phyloP scores from a whole-genome alignment of 2,797 vertebrate species.

The Anabacerthia variegaticeps region DNA sequence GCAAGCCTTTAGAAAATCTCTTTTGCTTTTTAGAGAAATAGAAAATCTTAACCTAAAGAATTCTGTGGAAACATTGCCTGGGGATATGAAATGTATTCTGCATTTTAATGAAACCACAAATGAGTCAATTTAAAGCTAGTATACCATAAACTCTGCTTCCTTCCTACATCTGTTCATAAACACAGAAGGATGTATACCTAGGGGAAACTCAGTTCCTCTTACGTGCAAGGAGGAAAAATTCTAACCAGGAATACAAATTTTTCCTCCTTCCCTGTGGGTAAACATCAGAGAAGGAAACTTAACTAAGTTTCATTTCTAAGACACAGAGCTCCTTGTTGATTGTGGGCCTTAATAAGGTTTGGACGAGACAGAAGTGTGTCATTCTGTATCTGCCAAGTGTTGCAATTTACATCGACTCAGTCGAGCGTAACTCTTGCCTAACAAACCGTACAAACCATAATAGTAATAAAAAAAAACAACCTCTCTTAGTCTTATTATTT shows the following conservation, averaged over 20 bases:
- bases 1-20: neutral
- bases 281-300: slow-evolving; percentile 14
- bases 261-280: slow-evolving; percentile 3
- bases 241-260: neutral
- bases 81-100: slow-evolving; percentile 51
- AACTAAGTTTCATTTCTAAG: slow-evolving; percentile 13
- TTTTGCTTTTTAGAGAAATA: slow-evolving; percentile 15
- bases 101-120: slow-evolving; percentile 69
- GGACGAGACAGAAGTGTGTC: neutral
- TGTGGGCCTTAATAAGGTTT: slow-evolving; percentile 15
- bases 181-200: slow-evolving; percentile 17
- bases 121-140: slow-evolving; percentile 58
- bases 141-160: slow-evolving; percentile 46
- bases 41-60: slow-evolving; percentile 34
- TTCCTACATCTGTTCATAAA: slow-evolving; percentile 57
- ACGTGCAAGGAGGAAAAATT: neutral
- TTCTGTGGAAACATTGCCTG: slow-evolving; percentile 39
- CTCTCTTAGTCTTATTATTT: neutral
- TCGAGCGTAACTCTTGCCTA: neutral
- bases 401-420: neutral
- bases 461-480: neutral
- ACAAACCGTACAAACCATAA: slow-evolving; percentile 10
- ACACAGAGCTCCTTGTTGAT: slow-evolving; percentile 7
- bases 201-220: slow-evolving; percentile 2
- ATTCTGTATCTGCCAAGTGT: neutral